Evolutionary conservation across 1,140 invertebrate species (phyloP).

Genomic region (Lordiphosa collinella): DNA sequence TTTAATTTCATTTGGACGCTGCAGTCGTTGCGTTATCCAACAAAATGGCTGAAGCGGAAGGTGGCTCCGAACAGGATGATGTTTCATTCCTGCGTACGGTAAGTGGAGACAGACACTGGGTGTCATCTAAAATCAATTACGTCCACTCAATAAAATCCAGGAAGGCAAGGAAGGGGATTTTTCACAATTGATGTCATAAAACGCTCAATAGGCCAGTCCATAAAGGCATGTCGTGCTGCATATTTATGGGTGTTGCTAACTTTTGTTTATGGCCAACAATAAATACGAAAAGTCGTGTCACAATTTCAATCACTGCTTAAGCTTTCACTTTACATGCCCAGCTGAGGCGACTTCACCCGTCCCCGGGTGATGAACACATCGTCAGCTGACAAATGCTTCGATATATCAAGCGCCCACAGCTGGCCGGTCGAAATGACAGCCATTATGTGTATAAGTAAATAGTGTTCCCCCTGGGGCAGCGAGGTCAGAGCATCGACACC

Average conservation of each 20-base stretch:
- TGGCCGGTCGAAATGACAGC: slow-evolving; percentile 65
- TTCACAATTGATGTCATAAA: slow-evolving; percentile 74
- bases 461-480: slow-evolving; percentile 39
- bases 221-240: slow-evolving; percentile 60
- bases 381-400: slow-evolving; percentile 60
- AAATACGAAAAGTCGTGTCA: slow-evolving; percentile 64
- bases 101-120: slow-evolving; percentile 80
- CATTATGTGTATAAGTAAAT: slow-evolving; percentile 63
- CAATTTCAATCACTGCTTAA: slow-evolving; percentile 69
- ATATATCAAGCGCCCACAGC: slow-evolving; percentile 73
- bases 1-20: slow-evolving; percentile 47
- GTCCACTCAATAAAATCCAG: slow-evolving; percentile 73
- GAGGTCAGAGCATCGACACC: slow-evolving; percentile 62
- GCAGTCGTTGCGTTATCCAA: slow-evolving; percentile 66
- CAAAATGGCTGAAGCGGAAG: slow-evolving; percentile 93
- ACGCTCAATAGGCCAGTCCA: slow-evolving; percentile 24
- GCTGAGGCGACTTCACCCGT: not conserved
- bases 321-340: slow-evolving; percentile 55
- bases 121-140: slow-evolving; percentile 76
- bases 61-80: slow-evolving; percentile 97
- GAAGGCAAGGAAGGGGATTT: slow-evolving; percentile 47
- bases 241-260: slow-evolving; percentile 62
- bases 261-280: slow-evolving; percentile 71
- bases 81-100: slow-evolving; percentile 98
- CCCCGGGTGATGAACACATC: slow-evolving; percentile 55